These are phyloP conservation scores for Drosophila anomalata DNA, from an alignment of 2,888 invertebrate genomes.

Conservation along the genomic window DNA sequence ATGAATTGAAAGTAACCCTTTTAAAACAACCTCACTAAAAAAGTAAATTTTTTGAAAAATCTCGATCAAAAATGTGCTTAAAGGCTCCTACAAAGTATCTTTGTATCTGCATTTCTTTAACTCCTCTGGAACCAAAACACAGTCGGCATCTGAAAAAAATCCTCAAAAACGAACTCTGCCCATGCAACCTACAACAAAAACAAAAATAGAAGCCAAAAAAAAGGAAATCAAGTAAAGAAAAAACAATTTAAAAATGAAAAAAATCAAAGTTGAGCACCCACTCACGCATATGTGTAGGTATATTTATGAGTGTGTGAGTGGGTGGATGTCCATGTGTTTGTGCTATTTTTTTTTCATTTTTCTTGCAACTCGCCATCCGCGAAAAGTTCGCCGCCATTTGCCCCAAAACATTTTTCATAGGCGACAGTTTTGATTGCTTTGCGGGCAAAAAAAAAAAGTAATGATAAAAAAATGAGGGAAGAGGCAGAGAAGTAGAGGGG, in stretches of 20 bases:
- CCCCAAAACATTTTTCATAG: conserved; percentile 74
- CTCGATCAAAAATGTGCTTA: neutral
- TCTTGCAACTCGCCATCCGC: conserved; percentile 36
- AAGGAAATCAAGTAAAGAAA: neutral
- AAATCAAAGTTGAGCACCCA: conserved; percentile 21
- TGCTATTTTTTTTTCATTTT: conserved; percentile 21
- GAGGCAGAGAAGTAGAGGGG: neutral
- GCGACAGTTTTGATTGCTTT: conserved; percentile 77
- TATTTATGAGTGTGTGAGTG: conserved; percentile 4
- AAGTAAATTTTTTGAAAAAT: neutral
- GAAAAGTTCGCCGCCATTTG: conserved; percentile 68
- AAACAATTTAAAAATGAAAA: conserved; percentile 29
- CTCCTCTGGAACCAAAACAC: neutral
- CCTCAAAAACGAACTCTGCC: neutral
- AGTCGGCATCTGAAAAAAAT: neutral
- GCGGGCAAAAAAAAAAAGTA: conserved; percentile 7
- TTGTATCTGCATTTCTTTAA: neutral
- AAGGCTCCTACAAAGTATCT: neutral
- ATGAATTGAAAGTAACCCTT: no score
- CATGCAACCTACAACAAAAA: conserved; percentile 1
- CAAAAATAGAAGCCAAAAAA: neutral
- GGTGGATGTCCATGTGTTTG: conserved; percentile 4
- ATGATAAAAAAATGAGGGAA: neutral
- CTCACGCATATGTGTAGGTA: conserved; percentile 6
- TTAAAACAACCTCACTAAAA: no score